Evolutionary conservation across 1,140 invertebrate species (phyloP), one percentile per base, ranked within the genome.

Genomic region (Teleogryllus occipitalis): DNA sequence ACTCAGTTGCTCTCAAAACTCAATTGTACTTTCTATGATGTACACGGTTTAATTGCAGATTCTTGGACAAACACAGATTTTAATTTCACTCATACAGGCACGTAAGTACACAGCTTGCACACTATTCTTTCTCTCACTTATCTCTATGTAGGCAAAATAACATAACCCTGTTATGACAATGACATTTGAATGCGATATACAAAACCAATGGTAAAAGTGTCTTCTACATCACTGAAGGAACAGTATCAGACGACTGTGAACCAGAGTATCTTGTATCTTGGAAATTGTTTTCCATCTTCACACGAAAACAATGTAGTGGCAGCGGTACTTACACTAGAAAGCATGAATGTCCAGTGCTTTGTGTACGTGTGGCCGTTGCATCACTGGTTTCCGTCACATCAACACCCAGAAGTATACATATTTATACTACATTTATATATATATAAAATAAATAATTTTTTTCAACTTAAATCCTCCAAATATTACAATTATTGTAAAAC

Each of bases 401-500:
- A 18, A 65, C 54, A 65, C 54, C 10, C 54, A 65, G 54, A 65
- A 65, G 54, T 65, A 65, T 65, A 65, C 54, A 65, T 65, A 65
- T 65, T 65, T 65, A 65, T 65, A 65, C 54, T 65, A 65, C 54
- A 65, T 65, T 14, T 65, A 65, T 39, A 65, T 65, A 65, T 65
- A 65, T 65, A 65, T 65, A 65, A 65, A 65, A 65, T 65, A 65
- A 65, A 65, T 65, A 65, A 65, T 65, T 65, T 65, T 39, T 65
- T 65, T 65, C 54, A 65, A 65, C 54, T 65, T 65, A 65, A 65
- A 65, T 65, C 54, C 18, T 65, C 54, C 54, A 65, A 65, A 65
- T 65, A 65, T 65, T 65, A 65, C 54, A 65, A 65, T 65, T 65
- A 65, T 65, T 65, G 54, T 65, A 65, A 65, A 65, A 65, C 54